These are phyloP conservation scores for Contarinia nasturtii DNA, from an alignment of 1,140 invertebrate species.

Conservation along the genomic window DNA sequence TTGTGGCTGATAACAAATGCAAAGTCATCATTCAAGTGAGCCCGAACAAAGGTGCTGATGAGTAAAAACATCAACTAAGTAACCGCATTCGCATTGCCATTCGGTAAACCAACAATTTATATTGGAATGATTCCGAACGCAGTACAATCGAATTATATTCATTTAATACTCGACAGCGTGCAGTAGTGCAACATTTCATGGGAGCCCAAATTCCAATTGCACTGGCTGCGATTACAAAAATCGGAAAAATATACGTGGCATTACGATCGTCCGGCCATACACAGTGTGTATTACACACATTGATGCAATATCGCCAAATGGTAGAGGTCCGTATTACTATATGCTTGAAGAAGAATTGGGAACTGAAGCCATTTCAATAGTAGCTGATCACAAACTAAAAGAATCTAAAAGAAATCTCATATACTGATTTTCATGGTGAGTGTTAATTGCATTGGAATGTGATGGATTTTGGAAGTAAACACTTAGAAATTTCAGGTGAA, in stretches of 20 bases:
- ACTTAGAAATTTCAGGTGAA: no score
- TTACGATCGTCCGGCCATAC: conserved; percentile 26
- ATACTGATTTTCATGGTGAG: background rate
- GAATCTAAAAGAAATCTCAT: conserved; percentile 9
- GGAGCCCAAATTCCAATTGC: conserved; percentile 34
- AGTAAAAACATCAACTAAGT: no score
- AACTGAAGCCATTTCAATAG: conserved; percentile 13
- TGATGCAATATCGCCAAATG: conserved; percentile 36
- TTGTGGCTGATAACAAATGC: conserved; percentile 30
- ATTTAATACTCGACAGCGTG: conserved; percentile 30
- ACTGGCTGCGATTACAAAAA: conserved; percentile 37
- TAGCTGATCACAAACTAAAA: conserved; percentile 10
- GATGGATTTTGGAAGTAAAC: no score
- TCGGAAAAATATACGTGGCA: conserved; percentile 45
- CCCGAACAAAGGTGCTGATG: no score
- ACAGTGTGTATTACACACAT: no score
- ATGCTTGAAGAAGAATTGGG: conserved; percentile 28
- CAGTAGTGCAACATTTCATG: conserved; percentile 30
- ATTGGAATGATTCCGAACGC: conserved; percentile 35
- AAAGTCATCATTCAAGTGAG: conserved; percentile 23
- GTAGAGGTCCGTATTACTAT: conserved; percentile 24
- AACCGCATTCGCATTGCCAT: conserved; percentile 42
- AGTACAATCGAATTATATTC: conserved; percentile 36
- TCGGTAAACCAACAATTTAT: conserved; percentile 44
- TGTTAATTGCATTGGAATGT: no score